Evolutionary conservation across 2,797 vertebrate species (phyloP), one percentile per base, ranked within the genome.

Genomic region (Gymnoscopelus microlampas): DNA sequence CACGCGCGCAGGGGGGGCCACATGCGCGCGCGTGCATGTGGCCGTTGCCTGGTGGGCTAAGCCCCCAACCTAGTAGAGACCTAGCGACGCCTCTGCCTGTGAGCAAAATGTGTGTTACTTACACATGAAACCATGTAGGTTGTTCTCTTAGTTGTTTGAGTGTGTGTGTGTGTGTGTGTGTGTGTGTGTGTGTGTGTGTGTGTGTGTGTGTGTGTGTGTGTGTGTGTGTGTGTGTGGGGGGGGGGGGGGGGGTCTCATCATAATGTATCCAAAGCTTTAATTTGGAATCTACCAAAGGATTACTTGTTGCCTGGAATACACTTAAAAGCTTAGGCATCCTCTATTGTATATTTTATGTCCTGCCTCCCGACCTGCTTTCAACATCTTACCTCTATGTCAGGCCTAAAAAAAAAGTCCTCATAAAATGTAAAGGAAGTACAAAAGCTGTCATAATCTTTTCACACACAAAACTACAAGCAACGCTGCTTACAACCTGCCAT

Each of bases 251-350:
- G 79, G 77, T 81, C 79, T 87, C 85, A 87, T 85, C 86, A 84
- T 89, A 89, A 87, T 80, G 82, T 88, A 90, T 90, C 84, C 84
- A 89, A 88, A 91, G 89, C 85, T 91, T 91, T 91, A 90, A 93
- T 92, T 92, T 92, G 87, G 88, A 93, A 92, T 89, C 89, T 92
- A 91, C 89, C 91, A 84, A 90, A 88, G 89, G 90, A 92, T 92
- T 93, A 92, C 88, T 92, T 91, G 89, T 19, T 19, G 19, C 19
- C 87, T 91, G 89, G 89, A 91, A 90, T 90, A 89, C 88, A 90
- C 91, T 91, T 89, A 93, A 93, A 90, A 93, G 91, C 92, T 93
- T 91, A 93, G 87, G 87, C 90, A 84, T 89, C 87, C 88, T 32
- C 32, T 32, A 32, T 5, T 91, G 86, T 90, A 82, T 90, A 85